A percentile compares a stretch with the other conserved stretches of the same genome.
These are phyloP conservation scores for Glaucopsyche alexis DNA, from an alignment of 2,888 invertebrate species.

Conservation along the genomic window DNA sequence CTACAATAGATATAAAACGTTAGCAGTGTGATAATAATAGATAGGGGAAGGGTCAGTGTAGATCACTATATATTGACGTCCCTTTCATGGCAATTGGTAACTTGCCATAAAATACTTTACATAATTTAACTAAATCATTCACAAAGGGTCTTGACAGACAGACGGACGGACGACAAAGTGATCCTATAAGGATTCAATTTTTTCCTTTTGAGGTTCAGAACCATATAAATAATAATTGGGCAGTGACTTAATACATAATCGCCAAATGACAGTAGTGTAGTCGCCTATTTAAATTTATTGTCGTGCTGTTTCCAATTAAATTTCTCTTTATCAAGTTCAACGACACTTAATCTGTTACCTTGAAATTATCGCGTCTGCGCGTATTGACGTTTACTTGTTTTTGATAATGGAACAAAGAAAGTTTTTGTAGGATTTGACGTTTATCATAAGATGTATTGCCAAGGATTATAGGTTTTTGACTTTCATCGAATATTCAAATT, in stretches of 20 bases:
- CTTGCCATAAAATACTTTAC: not conserved
- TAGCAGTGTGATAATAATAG: constrained; percentile 1
- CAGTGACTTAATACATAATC: not conserved
- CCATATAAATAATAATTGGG: no score
- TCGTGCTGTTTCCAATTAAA: constrained; percentile 42
- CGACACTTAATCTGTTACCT: constrained; percentile 71
- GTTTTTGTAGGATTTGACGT: not conserved
- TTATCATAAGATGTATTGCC: not conserved
- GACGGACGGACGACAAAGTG: no score
- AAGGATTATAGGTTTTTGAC: constrained; percentile 13
- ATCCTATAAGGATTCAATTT: no score
- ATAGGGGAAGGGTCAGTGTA: constrained; percentile 6
- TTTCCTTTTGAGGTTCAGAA: no score
- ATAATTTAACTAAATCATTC: not conserved
- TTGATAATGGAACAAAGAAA: constrained; percentile 33
- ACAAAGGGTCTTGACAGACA: no score
- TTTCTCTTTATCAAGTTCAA: constrained; percentile 67
- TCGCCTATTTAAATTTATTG: constrained; percentile 9
- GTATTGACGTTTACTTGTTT: constrained; percentile 43
- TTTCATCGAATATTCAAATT: not conserved
- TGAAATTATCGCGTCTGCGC: constrained; percentile 61
- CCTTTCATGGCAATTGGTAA: no score
- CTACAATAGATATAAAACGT: constrained; percentile 12
- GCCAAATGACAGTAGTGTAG: constrained; percentile 1
- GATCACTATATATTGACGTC: constrained; percentile 6